Evolutionary conservation across 2,113 vertebrate genomes (phyloP), one percentile per base, ranked within the genome.

Genomic region (Hippocampus zosterae): DNA sequence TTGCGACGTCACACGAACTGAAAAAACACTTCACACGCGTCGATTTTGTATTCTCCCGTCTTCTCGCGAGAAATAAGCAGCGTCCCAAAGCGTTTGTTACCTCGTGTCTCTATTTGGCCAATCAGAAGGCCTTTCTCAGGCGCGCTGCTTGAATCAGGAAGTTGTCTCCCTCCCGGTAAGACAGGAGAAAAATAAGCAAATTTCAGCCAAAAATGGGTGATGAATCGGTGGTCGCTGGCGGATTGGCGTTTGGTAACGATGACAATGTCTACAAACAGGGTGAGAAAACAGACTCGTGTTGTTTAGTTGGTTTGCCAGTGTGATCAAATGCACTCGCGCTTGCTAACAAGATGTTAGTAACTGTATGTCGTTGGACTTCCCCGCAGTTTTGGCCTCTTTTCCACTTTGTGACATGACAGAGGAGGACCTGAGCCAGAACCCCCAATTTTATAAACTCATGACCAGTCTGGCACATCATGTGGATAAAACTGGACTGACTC

Each of bases 361-460:
- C 37, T 3, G 0, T 19, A 12, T 29, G 23, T 67, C 5, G 19
- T 53, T 52, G 16, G 55, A 13, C 57, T 53, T 10, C 56, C 16
- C 1, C 12, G 0, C 71, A 91, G 92, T 92, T 55, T 74, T 92
- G 2, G 77, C 89, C 25, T 88, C 88, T 12, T 91, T 95, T 61
- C 92, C 93, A 11, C 82, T 92, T 27, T 92, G 92, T 80, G 85
- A 91, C 59, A 21, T 94, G 72, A 90, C 76, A 0, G 92, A 94
- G 53, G 92, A 93, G 15, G 94, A 94, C 50, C 78, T 95, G 69
- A 82, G 83, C 33, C 89, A 88, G 72, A 93, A 94, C 61, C 92
- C 94, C 0, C 79, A 85, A 63, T 92, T 96, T 75, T 89, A 92
- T 77, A 92, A 89, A 70, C 91, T 96, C 2, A 81, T 96, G 70